Evolutionary conservation across 2,888 invertebrate genomes (phyloP).

Genomic region (Parnassius smintheus): DNA sequence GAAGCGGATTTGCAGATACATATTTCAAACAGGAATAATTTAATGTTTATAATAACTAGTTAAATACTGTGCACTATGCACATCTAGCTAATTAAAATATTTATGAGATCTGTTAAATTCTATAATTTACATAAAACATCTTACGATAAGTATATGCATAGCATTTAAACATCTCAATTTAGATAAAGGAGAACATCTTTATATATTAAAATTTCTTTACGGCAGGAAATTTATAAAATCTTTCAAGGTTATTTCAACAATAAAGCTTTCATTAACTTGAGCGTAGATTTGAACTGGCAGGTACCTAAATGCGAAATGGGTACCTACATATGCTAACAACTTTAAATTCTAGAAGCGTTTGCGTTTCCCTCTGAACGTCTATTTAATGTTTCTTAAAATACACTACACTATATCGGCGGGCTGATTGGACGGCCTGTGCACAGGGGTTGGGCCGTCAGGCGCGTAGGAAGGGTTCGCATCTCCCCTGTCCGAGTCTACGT

Average conservation of each 20-base stretch:
- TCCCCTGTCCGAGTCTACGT: constrained; percentile 65
- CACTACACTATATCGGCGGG: constrained; percentile 63
- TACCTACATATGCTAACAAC: constrained; percentile 72
- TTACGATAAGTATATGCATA: constrained; percentile 60
- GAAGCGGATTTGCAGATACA: no score
- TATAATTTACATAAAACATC: constrained; percentile 71
- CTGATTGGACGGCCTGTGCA: constrained; percentile 52
- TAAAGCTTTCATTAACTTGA: constrained; percentile 78
- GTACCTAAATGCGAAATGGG: constrained; percentile 69
- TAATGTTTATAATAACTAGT: neutral
- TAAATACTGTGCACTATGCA: constrained; percentile 4
- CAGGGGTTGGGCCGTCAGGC: constrained; percentile 70
- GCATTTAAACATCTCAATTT: constrained; percentile 60
- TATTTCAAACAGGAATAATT: no score
- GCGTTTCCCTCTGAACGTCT: constrained; percentile 75
- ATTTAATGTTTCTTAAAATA: constrained; percentile 41
- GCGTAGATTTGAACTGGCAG: constrained; percentile 74
- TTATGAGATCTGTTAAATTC: constrained; percentile 35
- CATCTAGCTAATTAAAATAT: constrained; percentile 21
- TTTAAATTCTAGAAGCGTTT: constrained; percentile 76
- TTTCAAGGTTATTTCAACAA: constrained; percentile 72
- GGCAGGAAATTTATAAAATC: constrained; percentile 72
- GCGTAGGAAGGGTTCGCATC: constrained; percentile 74
- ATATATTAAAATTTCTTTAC: constrained; percentile 51
- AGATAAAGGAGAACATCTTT: constrained; percentile 60